Evolutionary conservation across 1,140 invertebrate species (phyloP).

Genomic region (Artemia franciscana): DNA sequence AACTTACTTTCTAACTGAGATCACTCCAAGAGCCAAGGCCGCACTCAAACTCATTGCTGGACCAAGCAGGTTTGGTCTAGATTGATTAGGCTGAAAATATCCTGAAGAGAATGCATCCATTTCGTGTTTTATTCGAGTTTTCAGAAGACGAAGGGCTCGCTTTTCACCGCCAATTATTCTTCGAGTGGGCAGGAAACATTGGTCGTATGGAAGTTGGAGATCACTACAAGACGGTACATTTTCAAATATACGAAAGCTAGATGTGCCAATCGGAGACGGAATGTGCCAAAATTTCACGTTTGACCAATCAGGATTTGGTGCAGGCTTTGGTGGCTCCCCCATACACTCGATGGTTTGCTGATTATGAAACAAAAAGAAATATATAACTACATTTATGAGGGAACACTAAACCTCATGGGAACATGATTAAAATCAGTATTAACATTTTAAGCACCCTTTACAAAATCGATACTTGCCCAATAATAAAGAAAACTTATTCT

Average conservation of each 20-base stretch:
- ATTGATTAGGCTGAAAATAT: constrained; percentile 37
- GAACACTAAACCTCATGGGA: no score
- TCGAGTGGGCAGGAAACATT: constrained; percentile 15
- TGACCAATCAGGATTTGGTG: constrained; percentile 25
- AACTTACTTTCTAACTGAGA: constrained; percentile 30
- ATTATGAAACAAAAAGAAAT: constrained; percentile 9
- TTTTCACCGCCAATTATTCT: constrained; percentile 33
- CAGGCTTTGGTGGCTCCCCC: constrained; percentile 31
- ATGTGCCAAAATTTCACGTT: constrained; percentile 26
- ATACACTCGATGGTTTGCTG: constrained; percentile 33
- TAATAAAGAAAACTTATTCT: no score
- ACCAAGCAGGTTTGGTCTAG: constrained; percentile 36
- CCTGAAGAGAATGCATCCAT: constrained; percentile 30
- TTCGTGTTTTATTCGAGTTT: constrained; percentile 28
- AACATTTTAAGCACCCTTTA: no score
- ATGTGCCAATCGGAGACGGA: constrained; percentile 9
- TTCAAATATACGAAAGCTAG: background rate
- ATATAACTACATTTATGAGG: no score
- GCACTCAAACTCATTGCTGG: constrained; percentile 39
- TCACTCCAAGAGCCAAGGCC: constrained; percentile 28
- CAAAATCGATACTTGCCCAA: no score
- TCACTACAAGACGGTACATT: constrained; percentile 13
- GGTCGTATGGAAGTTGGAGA: constrained; percentile 19
- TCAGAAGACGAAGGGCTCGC: constrained; percentile 32
- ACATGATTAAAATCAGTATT: no score